These are phyloP conservation scores for Adelges cooleyi DNA, from an alignment of 1,140 invertebrate species.

Conservation along the genomic window DNA sequence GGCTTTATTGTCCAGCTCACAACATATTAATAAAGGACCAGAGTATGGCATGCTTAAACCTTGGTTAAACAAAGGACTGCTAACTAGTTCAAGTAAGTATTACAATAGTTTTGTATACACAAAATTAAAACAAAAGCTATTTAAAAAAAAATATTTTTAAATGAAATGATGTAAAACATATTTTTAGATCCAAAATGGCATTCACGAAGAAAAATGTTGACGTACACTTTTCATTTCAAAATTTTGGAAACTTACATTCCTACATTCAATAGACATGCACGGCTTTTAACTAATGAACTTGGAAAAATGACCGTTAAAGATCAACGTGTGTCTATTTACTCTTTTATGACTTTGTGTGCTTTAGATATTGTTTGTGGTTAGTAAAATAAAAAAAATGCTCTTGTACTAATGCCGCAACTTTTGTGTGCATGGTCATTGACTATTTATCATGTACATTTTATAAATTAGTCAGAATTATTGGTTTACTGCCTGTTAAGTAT, in stretches of 20 bases:
- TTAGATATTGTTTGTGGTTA: constrained; percentile 76
- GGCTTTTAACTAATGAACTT: constrained; percentile 53
- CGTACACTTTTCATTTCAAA: constrained; percentile 56
- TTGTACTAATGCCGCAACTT: neutral
- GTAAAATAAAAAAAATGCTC: constrained; percentile 35
- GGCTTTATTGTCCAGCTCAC: constrained; percentile 5
- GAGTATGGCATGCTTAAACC: constrained; percentile 29
- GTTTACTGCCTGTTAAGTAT: too few relatives aligned
- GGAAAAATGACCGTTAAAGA: neutral
- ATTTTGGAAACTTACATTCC: constrained; percentile 53
- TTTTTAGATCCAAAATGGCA: constrained; percentile 45
- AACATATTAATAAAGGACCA: constrained; percentile 30
- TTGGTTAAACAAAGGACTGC: constrained; percentile 30
- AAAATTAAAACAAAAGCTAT: too few relatives aligned
- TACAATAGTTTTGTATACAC: too few relatives aligned
- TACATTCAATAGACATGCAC: constrained; percentile 46
- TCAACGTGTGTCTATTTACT: constrained; percentile 53
- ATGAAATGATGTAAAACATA: too few relatives aligned
- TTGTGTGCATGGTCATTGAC: too few relatives aligned
- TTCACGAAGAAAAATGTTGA: constrained; percentile 48
- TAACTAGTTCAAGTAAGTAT: constrained; percentile 30
- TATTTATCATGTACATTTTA: too few relatives aligned
- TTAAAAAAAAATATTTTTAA: too few relatives aligned
- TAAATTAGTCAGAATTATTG: too few relatives aligned
- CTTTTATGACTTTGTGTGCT: constrained; percentile 61